These are phyloP conservation scores for Ceramica pisi DNA, from an alignment of 2,888 invertebrate genomes.

Conservation along the genomic window DNA sequence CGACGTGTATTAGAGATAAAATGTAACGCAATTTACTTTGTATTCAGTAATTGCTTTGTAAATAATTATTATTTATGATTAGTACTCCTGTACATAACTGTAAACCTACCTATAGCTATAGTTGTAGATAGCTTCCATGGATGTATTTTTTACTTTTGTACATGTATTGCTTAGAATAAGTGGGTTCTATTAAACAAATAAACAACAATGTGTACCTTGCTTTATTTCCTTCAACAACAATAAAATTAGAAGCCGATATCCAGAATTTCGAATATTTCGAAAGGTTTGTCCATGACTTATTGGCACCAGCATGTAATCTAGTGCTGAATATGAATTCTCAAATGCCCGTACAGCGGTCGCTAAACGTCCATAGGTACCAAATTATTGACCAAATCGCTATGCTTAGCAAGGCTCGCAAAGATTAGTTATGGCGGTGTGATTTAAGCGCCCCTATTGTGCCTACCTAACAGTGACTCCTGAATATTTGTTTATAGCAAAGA, in stretches of 20 bases:
- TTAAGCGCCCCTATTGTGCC: background rate
- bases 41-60: slow-evolving; percentile 80
- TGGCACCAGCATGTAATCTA: slow-evolving; percentile 5
- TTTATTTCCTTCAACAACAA: slow-evolving; percentile 33
- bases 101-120: slow-evolving; percentile 71
- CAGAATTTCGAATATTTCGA: background rate
- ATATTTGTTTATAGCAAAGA: background rate
- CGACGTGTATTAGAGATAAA: slow-evolving; percentile 69
- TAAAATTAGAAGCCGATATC: background rate
- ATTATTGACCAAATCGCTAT: slow-evolving; percentile 17
- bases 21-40: slow-evolving; percentile 69
- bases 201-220: slow-evolving; percentile 30
- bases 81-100: slow-evolving; percentile 79
- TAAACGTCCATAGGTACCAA: background rate
- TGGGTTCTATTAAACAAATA: slow-evolving; percentile 72
- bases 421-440: slow-evolving; percentile 20
- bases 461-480: background rate
- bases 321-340: slow-evolving; percentile 18
- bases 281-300: background rate
- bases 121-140: slow-evolving; percentile 73
- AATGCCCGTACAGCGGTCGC: slow-evolving; percentile 13
- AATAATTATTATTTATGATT: slow-evolving; percentile 85
- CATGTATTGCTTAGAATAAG: slow-evolving; percentile 71
- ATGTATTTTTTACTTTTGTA: slow-evolving; percentile 75
- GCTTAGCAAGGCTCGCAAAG: slow-evolving; percentile 17